Evolutionary conservation across 2,113 vertebrate species (phyloP).

Genomic region (Campylomormyrus numenius): DNA sequence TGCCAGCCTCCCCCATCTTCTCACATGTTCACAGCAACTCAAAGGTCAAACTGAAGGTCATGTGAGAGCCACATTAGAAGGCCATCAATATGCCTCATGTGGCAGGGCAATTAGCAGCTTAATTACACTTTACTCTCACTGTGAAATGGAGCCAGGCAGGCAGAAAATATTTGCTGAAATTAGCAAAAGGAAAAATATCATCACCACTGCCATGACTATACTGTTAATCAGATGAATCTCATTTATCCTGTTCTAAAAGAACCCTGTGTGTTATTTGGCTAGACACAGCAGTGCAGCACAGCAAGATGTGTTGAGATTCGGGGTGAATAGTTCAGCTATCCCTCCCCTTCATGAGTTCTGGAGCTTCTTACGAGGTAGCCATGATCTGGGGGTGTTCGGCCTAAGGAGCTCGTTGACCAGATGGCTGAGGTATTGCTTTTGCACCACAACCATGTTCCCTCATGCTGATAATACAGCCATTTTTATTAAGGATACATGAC

Average conservation of each 20-base stretch:
- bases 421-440: neutral
- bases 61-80: neutral
- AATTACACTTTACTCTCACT: neutral
- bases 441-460: neutral
- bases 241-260: neutral
- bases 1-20: neutral
- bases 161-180: neutral
- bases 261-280: neutral
- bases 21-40: neutral
- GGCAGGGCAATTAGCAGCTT: constrained; percentile 5
- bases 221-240: constrained; percentile 7
- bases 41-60: constrained; percentile 11
- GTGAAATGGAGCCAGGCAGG: neutral
- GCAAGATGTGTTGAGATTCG: neutral
- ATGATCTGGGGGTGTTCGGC: neutral
- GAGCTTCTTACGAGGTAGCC: neutral
- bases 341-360: neutral
- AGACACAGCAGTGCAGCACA: neutral
- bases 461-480: neutral
- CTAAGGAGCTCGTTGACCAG: neutral
- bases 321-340: neutral
- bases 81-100: constrained; percentile 1
- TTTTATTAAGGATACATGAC: neutral
- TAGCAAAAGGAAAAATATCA: constrained; percentile 13
- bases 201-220: neutral